A percentile compares a stretch with the other conserved stretches of the same genome.
These are phyloP conservation scores for Leptinotarsa rubiginosa DNA, from an alignment of 2,888 invertebrate genomes.

Conservation along the genomic window DNA sequence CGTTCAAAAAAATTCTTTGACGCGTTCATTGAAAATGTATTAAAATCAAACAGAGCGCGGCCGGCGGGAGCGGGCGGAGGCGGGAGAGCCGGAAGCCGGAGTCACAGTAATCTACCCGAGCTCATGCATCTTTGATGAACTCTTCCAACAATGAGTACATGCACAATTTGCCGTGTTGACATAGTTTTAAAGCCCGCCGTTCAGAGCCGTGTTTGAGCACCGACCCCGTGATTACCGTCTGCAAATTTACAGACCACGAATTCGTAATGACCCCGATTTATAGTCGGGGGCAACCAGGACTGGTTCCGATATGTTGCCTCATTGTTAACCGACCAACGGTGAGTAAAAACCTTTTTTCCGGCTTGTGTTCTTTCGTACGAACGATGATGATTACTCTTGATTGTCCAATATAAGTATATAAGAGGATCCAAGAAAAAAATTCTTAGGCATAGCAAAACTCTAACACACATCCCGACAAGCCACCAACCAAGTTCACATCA, in stretches of 20 bases:
- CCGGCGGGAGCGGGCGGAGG: constrained; percentile 28
- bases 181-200: constrained; percentile 63
- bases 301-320: not conserved
- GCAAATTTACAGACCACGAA: constrained; percentile 57
- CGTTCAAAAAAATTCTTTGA: constrained; percentile 59
- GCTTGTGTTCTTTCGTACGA: no score
- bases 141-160: constrained; percentile 65
- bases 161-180: constrained; percentile 68
- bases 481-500: no score
- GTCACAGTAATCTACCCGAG: constrained; percentile 52
- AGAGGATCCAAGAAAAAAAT: no score
- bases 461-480: no score
- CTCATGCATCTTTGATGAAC: constrained; percentile 65
- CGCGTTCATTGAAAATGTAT: constrained; percentile 66
- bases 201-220: constrained; percentile 54
- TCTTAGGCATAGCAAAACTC: no score
- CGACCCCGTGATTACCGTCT: constrained; percentile 52
- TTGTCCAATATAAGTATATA: no score
- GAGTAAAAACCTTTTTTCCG: no score
- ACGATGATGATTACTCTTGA: no score
- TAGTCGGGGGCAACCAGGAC: not conserved
- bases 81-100: constrained; percentile 23
- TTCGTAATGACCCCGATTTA: constrained; percentile 54
- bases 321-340: not conserved
- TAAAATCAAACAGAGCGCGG: constrained; percentile 63